phyloP scores from a whole-genome alignment of 2,888 invertebrate species.

The Drosophila kuntzei region DNA sequence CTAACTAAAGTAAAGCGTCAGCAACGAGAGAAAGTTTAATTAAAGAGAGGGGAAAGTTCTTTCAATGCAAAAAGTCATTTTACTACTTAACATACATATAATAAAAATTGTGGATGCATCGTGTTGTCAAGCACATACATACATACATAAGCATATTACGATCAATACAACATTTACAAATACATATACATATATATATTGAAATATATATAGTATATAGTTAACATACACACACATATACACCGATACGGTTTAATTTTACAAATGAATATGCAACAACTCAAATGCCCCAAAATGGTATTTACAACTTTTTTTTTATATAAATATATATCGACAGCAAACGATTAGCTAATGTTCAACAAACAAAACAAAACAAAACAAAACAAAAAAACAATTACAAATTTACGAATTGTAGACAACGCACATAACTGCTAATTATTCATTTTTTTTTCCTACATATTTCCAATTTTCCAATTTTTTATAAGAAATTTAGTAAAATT shows the following conservation, averaged over 20 bases:
- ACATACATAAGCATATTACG: conserved; percentile 47
- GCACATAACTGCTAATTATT: conserved; percentile 56
- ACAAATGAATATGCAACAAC: conserved; percentile 53
- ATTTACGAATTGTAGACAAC: conserved; percentile 56
- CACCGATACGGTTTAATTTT: conserved; percentile 60
- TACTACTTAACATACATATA: conserved; percentile 43
- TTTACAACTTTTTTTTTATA: conserved; percentile 44
- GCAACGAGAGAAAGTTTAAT: conserved; percentile 29
- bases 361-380: conserved; percentile 19
- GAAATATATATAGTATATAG: conserved; percentile 39
- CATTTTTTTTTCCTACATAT: conserved; percentile 19
- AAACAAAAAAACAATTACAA: conserved; percentile 30
- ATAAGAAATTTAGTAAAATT: conserved; percentile 58
- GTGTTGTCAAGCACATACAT: conserved; percentile 46
- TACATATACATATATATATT: conserved; percentile 36
- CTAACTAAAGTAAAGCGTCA: conserved; percentile 46
- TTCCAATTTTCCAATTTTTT: conserved; percentile 26
- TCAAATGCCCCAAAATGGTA: conserved; percentile 45
- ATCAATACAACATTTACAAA: conserved; percentile 41
- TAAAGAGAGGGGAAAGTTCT: conserved; percentile 27
- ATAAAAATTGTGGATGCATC: conserved; percentile 26
- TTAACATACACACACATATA: conserved; percentile 33
- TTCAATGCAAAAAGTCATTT: conserved; percentile 63
- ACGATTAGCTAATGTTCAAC: conserved; percentile 55
- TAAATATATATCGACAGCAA: conserved; percentile 47